Evolutionary conservation across 2,797 vertebrate species (phyloP), one percentile per base, ranked within the genome.

Genomic region (Psittacula echo): DNA sequence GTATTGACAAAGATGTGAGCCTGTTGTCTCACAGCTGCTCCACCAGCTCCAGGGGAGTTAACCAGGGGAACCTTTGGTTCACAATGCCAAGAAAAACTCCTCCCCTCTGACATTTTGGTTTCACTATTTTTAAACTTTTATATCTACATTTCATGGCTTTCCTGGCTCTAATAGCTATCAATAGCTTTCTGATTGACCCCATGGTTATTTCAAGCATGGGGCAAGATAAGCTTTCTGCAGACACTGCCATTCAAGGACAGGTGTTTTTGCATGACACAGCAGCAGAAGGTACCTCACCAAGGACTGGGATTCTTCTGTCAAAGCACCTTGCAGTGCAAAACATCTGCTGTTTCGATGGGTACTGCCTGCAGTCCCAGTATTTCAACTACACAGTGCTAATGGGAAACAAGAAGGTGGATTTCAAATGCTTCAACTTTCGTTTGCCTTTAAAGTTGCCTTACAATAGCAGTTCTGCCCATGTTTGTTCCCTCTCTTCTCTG

Each of bases 71-170:
- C 77, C 62, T 76, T 83, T 94, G 94, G 58, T 91, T 41, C 22
- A 60, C 3, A 13, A 41, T 74, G 60, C 70, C 90, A 93, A 87
- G 81, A 87, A 96, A 83, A 78, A n/a, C 71, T 87, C 93, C 42
- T 94, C 61, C 87, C 83, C 61, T 95, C 47, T 96, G 88, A 91
- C 85, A 92, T 90, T 94, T 95, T 6, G 3, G n/a, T 73, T 94
- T 95, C 60, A 66, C 89, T 91, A 88, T 96, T 96, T 96, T 95
- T 85, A 92, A 93, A 74, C 78, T 39, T 93, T 93, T 83, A 21
- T 87, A 73, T 87, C 75, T 88, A 83, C 61, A 24, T 93, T 95
- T 81, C 81, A 3, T 13, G 42, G 51, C 37, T 74, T 65, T 88
- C 54, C 61, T 82, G 78, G 22, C 66, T 90, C 56, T 73, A 67